phyloP scores from a whole-genome alignment of 2,888 invertebrate species.

The Harpalus rubripes region DNA sequence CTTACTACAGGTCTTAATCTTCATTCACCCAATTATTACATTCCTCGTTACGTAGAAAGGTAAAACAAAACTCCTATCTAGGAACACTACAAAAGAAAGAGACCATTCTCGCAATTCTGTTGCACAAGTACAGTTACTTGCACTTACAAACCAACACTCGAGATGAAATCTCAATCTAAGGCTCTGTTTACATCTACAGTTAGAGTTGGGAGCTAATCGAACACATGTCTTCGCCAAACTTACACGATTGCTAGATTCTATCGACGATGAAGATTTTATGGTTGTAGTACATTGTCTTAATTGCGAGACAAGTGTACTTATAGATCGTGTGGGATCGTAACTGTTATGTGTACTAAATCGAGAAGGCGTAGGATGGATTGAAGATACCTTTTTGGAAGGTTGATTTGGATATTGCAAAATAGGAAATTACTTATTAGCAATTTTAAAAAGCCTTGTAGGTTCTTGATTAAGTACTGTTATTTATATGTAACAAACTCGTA shows the following conservation, averaged over 20 bases:
- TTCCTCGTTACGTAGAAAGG: background rate
- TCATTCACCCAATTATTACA: background rate
- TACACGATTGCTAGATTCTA: background rate
- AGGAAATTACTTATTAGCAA: too few relatives aligned
- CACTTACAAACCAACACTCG: background rate
- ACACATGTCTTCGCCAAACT: constrained; percentile 19
- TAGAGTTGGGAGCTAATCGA: constrained; percentile 1
- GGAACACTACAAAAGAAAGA: background rate
- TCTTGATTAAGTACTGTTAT: too few relatives aligned
- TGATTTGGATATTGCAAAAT: too few relatives aligned
- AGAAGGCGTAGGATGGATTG: too few relatives aligned
- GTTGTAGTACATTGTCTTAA: background rate
- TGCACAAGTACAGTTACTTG: background rate
- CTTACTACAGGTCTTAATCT: too few relatives aligned
- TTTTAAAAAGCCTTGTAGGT: too few relatives aligned
- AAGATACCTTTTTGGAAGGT: too few relatives aligned
- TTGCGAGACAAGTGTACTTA: background rate
- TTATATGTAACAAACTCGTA: too few relatives aligned
- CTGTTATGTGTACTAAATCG: too few relatives aligned
- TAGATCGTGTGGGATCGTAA: too few relatives aligned
- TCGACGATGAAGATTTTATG: background rate
- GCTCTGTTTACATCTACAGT: constrained; percentile 10
- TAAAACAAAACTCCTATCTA: background rate
- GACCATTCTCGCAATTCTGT: background rate
- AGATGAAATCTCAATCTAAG: constrained; percentile 3